phyloP scores from a whole-genome alignment of 2,797 vertebrate genomes.

The Clarias pachynema region DNA sequence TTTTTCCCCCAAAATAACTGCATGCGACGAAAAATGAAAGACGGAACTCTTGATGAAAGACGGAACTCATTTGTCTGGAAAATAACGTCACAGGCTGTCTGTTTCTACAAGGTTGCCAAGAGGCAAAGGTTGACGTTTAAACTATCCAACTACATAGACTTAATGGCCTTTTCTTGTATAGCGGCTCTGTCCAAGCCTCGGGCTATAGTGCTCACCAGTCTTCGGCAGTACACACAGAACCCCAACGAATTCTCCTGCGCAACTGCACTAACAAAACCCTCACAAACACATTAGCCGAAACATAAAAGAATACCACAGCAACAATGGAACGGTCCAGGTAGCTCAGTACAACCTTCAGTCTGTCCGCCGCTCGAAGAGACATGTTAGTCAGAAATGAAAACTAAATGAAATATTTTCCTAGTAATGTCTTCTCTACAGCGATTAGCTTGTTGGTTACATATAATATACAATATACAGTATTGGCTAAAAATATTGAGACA shows the following conservation, averaged over 20 bases:
- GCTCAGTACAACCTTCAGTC: constrained; percentile 67
- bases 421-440: not conserved
- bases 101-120: not conserved
- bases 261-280: not conserved
- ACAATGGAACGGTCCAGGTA: constrained; percentile 66
- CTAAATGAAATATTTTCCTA: too few relatives aligned
- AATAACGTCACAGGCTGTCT: not conserved
- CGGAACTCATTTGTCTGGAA: not conserved
- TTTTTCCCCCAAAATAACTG: too few relatives aligned
- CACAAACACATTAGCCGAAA: not conserved
- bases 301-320: constrained; percentile 73
- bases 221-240: not conserved
- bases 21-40: not conserved
- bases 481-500: too few relatives aligned
- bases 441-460: not conserved
- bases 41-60: too few relatives aligned
- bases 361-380: constrained; percentile 69
- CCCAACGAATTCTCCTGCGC: too few relatives aligned
- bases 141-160: not conserved
- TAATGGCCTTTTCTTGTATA: not conserved
- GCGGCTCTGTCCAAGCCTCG: constrained; percentile 8
- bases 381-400: constrained; percentile 53
- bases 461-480: too few relatives aligned
- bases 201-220: not conserved
- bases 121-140: not conserved